Evolutionary conservation across 2,888 invertebrate species (phyloP), one percentile per base, ranked within the genome.

Genomic region (Mechanitis mazaeus): DNA sequence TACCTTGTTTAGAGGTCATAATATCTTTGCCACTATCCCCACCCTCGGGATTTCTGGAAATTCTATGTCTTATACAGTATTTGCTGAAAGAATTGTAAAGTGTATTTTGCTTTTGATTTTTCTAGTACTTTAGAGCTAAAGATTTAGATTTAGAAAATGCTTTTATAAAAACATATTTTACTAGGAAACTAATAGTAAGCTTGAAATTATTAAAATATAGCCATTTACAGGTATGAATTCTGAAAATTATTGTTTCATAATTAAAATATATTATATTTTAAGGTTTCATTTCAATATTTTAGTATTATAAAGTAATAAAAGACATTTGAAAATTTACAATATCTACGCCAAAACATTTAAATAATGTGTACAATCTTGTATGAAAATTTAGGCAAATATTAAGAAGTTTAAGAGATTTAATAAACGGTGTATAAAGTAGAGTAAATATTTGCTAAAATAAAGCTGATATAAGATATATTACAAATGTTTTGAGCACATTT

Each of bases 1-100:
- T 57, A 58, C 59, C 65, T 64, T 62, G 64, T 67, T 64, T 60
- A 64, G 62, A 54, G 57, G 60, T 55, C 62, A 63, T 63, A 63
- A 62, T 60, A 59, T 55, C 50, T 57, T 60, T 58, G 54, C 45
- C 55, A 35, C 58, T 53, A 63, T 64, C 47, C 55, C 42, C 45
- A 33, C 45, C 46, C 45, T 55, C 31, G 50, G 53, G 45, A 58
- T 47, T 60, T 45, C 55, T 57, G 50, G 60, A 33, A 58, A 64
- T 53, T 58, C 55, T 57, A 58, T 50, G 55, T 38, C 50, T 54
- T 45, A 58, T 60, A 45, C 45, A 45, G n/a, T 55, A 46, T 58
- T 47, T 46, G 54, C 55, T 60, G 54, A 58, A 42, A 58, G 53
- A 53, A 53, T 53, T 60, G 56, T 60, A 56, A 60, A 60, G 33